phyloP scores from a whole-genome alignment of 2,797 vertebrate genomes.

The Argentina silus region DNA sequence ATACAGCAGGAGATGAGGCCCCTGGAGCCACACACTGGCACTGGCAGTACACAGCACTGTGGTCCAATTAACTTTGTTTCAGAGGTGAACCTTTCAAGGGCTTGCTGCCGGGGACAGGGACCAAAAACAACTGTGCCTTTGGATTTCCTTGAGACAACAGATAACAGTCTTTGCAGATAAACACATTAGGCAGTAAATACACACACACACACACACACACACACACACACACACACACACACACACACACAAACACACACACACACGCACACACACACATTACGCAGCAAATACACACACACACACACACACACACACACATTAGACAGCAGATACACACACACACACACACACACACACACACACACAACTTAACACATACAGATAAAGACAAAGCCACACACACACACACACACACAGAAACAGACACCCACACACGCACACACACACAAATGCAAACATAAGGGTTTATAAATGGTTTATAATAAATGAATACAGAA shows the following conservation, averaged over 20 bases:
- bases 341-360: no score
- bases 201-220: constrained; percentile 8
- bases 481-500: no score
- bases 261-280: no score
- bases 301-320: constrained; percentile 24
- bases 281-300: not conserved
- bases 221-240: constrained; percentile 12
- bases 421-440: constrained; percentile 3
- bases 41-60: not conserved
- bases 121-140: not conserved
- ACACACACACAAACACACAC: constrained; percentile 13
- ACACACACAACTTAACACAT: no score
- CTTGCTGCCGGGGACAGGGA: not conserved
- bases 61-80: constrained; percentile 8
- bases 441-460: no score
- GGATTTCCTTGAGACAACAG: constrained; percentile 6
- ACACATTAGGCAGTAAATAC: constrained; percentile 1
- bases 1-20: constrained; percentile 27
- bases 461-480: no score
- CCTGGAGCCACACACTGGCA: constrained; percentile 12
- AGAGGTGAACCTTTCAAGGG: constrained; percentile 19
- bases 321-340: constrained; percentile 32
- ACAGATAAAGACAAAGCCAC: not conserved
- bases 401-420: constrained; percentile 31
- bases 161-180: not conserved